Base-by-base conservation (phyloP, 2,888 invertebrate species). In the Candidula unifasciata region DNA sequence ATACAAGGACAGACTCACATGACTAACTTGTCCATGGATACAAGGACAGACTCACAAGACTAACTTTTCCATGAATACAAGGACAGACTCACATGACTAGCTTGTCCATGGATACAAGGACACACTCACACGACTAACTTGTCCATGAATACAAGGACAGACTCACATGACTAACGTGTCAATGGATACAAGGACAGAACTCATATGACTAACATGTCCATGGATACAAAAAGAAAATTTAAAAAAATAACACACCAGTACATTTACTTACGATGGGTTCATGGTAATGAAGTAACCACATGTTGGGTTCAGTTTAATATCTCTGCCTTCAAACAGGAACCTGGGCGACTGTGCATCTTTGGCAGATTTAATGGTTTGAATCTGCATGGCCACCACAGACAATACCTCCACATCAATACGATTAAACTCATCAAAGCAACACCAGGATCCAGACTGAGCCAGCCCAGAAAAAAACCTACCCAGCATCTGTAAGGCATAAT, bases 371-470 rank as follows among this genome's bases (percentile, higher is more conserved):
- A 94, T 93, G n/a, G 93, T 93, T 33, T 91, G 92, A 37, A 94
- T 92, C 89, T 94, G 94, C 86, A 93, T 93, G 10, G 94, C 93
- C 8, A 94, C 93, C 24, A 94, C 93, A 10, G 93, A 93, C 88
- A 94, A 85, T 3, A 94, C 94, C 87, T 94, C 93, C 27, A 93
- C 89, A 84, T 93, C 93, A 73, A 94, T 93, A 30, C 94, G 89
- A 88, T 94, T 94, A 87, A 94, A 94, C 88, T 94, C 94, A 85
- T 94, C 94, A 90, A 94, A 93, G 87, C 93, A 94, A 80, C 92
- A 93, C 93, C 94, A 93, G 86, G 92, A 92, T 27, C 93, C 93
- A 8, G 93, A 93, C 90, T 94, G 94, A 18, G 93, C 91, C 78
- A 93, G 85, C 6, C 94, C 94, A 44, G 93, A 93, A 91, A 94